Conservation (phyloP, 2,797 vertebrate genomes). For the Pseudocheirus occidentalis region DNA sequence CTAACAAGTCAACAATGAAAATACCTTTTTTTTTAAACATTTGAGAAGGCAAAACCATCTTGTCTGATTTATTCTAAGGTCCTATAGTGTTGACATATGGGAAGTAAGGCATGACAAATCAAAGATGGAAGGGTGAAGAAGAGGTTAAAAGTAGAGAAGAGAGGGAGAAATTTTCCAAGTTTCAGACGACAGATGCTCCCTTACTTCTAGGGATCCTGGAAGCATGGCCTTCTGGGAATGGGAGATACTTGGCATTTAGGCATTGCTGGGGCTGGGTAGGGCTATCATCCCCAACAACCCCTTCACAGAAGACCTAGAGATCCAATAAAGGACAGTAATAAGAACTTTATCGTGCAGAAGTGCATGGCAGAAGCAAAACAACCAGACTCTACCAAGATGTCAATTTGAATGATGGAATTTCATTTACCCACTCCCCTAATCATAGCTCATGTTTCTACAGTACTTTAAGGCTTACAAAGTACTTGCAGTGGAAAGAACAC, state of each 20-base stretch:
- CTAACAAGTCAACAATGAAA: neutral
- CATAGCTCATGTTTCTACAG: neutral
- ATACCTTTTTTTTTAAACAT: neutral
- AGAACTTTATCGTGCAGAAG: neutral
- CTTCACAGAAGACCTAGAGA: neutral
- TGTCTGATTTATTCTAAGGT: neutral
- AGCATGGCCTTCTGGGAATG: neutral
- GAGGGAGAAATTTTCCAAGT: neutral
- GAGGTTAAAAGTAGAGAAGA: neutral
- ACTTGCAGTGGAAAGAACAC: neutral
- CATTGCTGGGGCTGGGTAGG: neutral
- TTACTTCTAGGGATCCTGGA: neutral
- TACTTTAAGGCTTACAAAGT: neutral
- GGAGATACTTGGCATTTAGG: neutral
- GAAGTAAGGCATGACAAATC: neutral
- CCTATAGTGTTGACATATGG: neutral
- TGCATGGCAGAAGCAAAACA: neutral
- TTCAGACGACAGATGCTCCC: neutral
- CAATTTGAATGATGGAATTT: neutral
- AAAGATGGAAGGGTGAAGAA: neutral
- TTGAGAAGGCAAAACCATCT: neutral
- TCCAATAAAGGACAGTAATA: neutral
- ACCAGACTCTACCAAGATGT: neutral
- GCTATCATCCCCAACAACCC: neutral
- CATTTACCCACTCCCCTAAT: neutral